phyloP scores from a whole-genome alignment of 2,888 invertebrate genomes.

The Caenorhabditis doughertyi region DNA sequence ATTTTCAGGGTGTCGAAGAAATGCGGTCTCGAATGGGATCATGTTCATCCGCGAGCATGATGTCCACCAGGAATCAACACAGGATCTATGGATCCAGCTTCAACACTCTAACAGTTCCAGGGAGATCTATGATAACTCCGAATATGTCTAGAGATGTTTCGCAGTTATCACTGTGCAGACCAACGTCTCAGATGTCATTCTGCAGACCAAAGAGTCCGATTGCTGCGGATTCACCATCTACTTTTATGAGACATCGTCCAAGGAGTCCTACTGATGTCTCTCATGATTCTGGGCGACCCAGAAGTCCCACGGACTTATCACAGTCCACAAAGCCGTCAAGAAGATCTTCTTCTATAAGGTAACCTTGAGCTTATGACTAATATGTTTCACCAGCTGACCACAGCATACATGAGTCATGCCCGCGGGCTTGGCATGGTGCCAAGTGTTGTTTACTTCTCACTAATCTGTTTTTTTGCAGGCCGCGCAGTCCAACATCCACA shows the following conservation, averaged over 20 bases:
- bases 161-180: constrained; percentile 71
- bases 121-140: constrained; percentile 75
- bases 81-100: constrained; percentile 71
- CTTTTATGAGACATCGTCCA: constrained; percentile 56
- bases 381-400: no score
- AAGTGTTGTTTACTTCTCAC: no score
- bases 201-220: constrained; percentile 68
- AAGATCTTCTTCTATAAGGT: constrained; percentile 58
- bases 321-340: constrained; percentile 63
- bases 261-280: constrained; percentile 70
- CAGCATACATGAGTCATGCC: no score
- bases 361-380: neutral
- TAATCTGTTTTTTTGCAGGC: constrained; percentile 43
- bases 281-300: constrained; percentile 71
- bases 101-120: constrained; percentile 76
- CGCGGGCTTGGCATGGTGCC: no score
- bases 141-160: constrained; percentile 77
- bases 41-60: constrained; percentile 74
- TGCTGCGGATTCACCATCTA: constrained; percentile 60
- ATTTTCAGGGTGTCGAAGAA: constrained; percentile 73
- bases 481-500: constrained; percentile 59
- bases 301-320: constrained; percentile 73
- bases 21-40: constrained; percentile 74
- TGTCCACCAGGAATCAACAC: constrained; percentile 74
- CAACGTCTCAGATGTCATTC: constrained; percentile 66